Conservation (phyloP, 1,140 invertebrate genomes). For the Macrobrachium rosenbergii region DNA sequence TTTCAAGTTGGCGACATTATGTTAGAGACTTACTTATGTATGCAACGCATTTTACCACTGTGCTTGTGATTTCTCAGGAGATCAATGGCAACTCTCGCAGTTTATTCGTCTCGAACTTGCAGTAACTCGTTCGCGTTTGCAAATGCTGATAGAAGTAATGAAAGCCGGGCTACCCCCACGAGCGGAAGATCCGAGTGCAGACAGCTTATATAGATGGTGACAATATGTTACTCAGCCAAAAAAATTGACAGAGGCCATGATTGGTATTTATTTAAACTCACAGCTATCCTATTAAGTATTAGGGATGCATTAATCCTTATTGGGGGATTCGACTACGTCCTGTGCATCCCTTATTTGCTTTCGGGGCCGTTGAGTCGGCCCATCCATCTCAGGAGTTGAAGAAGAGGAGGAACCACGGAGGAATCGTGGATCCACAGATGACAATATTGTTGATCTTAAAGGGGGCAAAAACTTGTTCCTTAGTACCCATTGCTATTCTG, state of each 20-base stretch:
- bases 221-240: conserved; percentile 29
- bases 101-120: not conserved
- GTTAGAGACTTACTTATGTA: not conserved
- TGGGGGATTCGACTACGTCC: no score
- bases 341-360: no score
- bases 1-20: not conserved
- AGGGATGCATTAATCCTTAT: not conserved
- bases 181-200: conserved; percentile 25
- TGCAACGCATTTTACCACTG: not conserved
- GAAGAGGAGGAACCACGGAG: not conserved
- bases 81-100: not conserved
- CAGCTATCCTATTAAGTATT: not conserved
- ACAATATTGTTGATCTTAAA: conserved; percentile 37
- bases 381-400: not conserved
- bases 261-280: conserved; percentile 20
- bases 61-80: no score
- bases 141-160: no score
- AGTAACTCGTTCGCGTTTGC: not conserved
- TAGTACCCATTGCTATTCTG: conserved; percentile 26
- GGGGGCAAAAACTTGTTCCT: not conserved
- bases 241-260: conserved; percentile 36
- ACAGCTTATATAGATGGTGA: conserved; percentile 39
- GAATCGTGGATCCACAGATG: conserved; percentile 31
- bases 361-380: no score
- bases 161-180: not conserved